Base-by-base conservation (phyloP, 2,888 invertebrate species). In the Cheilosia vernalis region DNA sequence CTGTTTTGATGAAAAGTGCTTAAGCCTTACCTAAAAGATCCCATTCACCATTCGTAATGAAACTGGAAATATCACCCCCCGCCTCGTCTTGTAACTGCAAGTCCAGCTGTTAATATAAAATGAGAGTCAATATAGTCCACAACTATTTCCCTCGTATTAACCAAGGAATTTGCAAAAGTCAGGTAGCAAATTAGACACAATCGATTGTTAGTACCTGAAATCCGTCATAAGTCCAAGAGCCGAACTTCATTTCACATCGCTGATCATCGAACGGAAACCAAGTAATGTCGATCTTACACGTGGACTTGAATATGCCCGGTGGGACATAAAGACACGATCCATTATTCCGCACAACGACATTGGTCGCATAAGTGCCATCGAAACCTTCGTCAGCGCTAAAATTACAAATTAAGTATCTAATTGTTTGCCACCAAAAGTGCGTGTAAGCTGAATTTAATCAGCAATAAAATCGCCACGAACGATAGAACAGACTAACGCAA, bases 261-360 rank as follows among this genome's bases (percentile, higher is more conserved):
- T 99, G 99, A 93, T 99, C 98, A 92, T 99, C 99, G 93, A 99
- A 99, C 77, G 99, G 99, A 93, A 99, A 99, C 98, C 98, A 99
- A 88, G 98, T 98, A 94, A 99, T 99, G 93, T 99, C 98, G 90
- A 99, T 99, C 93, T 97, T 97, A 94, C 99, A 99, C 88, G 98
- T 99, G 92, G 98, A 98, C 93, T 98, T 98, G 94, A 99, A 98
- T 93, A 99, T 99, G 88, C 98, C 98, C 69, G 99, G 99, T 88
- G 99, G 99, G 90, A 99, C 97, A 94, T 98, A 98, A 87, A 98
- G 94, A 92, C 98, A 98, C 90, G 96, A 96, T 87, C 99, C 99
- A 93, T 98, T 97, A 93, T 96, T 96, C 87, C 96, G 95, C 87
- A 99, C 98, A 88, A 99, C 98, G 90, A 99, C 98, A 93, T 99